A percentile compares a stretch with the other conserved stretches of the same genome.
These are phyloP conservation scores for Drosophila prostipennis DNA, from an alignment of 2,888 invertebrate species.

Conservation along the genomic window DNA sequence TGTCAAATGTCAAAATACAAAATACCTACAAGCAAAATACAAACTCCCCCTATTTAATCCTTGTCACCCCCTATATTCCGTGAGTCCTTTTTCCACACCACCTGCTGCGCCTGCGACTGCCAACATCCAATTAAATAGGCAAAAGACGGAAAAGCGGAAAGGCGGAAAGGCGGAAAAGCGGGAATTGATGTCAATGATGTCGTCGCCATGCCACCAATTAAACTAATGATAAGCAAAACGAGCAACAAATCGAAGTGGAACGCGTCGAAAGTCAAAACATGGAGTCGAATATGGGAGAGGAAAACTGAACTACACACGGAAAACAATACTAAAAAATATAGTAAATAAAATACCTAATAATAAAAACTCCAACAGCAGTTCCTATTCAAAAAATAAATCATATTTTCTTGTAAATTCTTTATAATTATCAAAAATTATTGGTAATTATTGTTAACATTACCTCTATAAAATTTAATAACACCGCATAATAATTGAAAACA, in stretches of 20 bases:
- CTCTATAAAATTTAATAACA: too few relatives aligned
- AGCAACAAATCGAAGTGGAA: slow-evolving; percentile 23
- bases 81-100: slow-evolving; percentile 20
- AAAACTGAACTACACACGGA: not conserved
- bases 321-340: not conserved
- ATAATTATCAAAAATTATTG: too few relatives aligned
- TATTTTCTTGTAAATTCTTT: not conserved
- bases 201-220: slow-evolving; percentile 82
- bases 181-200: slow-evolving; percentile 46
- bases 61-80: not conserved
- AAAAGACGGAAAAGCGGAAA: too few relatives aligned
- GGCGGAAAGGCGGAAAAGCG: slow-evolving; percentile 10
- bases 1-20: slow-evolving; percentile 77
- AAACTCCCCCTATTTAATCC: slow-evolving; percentile 17
- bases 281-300: not conserved
- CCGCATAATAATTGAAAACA: too few relatives aligned
- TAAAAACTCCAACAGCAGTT: not conserved
- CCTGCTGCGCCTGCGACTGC: slow-evolving; percentile 52
- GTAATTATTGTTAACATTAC: too few relatives aligned
- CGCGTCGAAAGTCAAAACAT: slow-evolving; percentile 49
- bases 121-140: slow-evolving; percentile 75
- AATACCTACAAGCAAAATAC: slow-evolving; percentile 45
- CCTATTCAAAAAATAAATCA: too few relatives aligned
- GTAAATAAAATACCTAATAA: too few relatives aligned
- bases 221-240: slow-evolving; percentile 82